phyloP scores from a whole-genome alignment of 2,888 invertebrate genomes.

The Leucophora obtusa region DNA sequence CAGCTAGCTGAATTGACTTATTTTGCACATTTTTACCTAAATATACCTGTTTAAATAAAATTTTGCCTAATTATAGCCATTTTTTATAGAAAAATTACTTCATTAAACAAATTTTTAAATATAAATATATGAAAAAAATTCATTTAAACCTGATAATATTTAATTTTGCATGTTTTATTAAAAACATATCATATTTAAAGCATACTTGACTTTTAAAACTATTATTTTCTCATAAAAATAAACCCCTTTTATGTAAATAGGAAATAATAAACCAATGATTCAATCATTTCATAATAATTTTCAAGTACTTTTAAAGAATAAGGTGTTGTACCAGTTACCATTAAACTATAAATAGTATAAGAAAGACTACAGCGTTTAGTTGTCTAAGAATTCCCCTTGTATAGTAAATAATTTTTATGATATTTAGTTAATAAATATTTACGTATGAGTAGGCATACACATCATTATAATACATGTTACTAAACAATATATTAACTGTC shows the following conservation, averaged over 20 bases:
- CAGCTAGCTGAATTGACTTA: not conserved
- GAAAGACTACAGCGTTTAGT: conserved; percentile 29
- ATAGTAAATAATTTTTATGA: not conserved
- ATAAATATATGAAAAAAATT: too few relatives aligned
- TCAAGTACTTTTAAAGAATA: conserved; percentile 26
- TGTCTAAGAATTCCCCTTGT: not conserved
- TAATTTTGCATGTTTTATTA: too few relatives aligned
- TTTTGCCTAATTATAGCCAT: too few relatives aligned
- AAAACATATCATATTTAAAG: too few relatives aligned
- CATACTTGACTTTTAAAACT: too few relatives aligned
- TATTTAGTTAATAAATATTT: not conserved
- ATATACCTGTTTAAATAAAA: not conserved
- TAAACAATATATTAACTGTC: conserved; percentile 54
- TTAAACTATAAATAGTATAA: not conserved
- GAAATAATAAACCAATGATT: conserved; percentile 59
- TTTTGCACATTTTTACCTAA: not conserved
- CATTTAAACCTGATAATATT: too few relatives aligned
- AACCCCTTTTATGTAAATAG: not conserved
- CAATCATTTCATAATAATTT: conserved; percentile 54
- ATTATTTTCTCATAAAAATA: not conserved
- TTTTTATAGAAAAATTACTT: too few relatives aligned
- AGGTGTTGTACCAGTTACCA: conserved; percentile 34
- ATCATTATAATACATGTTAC: conserved; percentile 31
- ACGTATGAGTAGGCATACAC: conserved; percentile 7
- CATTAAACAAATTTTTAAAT: too few relatives aligned